These are phyloP conservation scores for Eurystomus glaucurus DNA, from an alignment of 2,797 vertebrate genomes.

Conservation along the genomic window DNA sequence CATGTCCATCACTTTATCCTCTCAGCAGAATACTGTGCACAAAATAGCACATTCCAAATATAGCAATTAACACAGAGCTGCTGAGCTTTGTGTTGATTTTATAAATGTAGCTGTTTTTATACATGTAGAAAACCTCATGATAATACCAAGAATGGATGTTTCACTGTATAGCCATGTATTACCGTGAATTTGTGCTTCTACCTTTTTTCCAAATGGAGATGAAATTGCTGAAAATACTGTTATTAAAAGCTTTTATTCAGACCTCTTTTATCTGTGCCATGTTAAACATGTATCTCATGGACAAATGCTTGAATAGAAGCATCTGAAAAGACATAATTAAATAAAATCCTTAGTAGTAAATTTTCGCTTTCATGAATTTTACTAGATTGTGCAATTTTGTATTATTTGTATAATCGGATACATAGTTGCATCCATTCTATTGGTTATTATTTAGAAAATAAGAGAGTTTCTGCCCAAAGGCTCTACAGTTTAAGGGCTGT, in stretches of 20 bases:
- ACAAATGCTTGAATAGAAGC: neutral
- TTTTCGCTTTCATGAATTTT: neutral
- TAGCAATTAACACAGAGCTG: neutral
- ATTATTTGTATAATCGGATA: neutral
- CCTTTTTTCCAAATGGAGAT: neutral
- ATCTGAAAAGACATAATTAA: neutral
- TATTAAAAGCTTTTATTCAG: conserved; percentile 19
- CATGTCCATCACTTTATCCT: neutral
- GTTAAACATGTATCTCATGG: neutral
- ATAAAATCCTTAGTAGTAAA: neutral
- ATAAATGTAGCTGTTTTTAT: neutral
- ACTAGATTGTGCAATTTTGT: neutral
- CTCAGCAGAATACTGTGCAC: neutral
- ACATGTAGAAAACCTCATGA: neutral
- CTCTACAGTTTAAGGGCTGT: neutral
- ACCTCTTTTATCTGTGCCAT: neutral
- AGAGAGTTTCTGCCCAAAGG: neutral
- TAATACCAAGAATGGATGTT: neutral
- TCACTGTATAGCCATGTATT: neutral
- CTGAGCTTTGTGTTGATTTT: no score
- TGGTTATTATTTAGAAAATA: neutral
- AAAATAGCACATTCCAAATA: neutral
- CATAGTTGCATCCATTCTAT: neutral
- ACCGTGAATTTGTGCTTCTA: neutral
- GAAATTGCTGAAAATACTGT: conserved; percentile 15